Evolutionary conservation across 2,888 invertebrate genomes (phyloP).

Genomic region (Osedax frankpressi): DNA sequence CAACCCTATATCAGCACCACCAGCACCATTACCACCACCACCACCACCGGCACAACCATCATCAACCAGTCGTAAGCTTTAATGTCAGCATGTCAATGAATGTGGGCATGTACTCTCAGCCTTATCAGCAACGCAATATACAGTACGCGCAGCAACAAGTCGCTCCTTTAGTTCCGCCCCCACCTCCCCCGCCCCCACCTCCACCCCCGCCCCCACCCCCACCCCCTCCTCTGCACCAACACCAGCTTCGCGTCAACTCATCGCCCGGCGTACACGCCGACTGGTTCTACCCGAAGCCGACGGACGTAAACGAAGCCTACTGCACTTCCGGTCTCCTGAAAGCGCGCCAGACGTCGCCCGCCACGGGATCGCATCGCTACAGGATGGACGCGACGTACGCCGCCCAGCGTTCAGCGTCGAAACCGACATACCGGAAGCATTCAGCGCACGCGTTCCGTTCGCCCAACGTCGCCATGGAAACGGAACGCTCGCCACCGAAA

Average conservation of each 20-base stretch:
- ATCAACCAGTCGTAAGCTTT: slow-evolving; percentile 74
- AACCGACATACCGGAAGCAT: not conserved
- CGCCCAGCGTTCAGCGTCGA: not conserved
- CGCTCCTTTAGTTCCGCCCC: slow-evolving; percentile 18
- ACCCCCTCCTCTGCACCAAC: not conserved
- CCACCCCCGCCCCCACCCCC: slow-evolving; percentile 17
- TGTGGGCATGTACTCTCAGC: slow-evolving; percentile 55
- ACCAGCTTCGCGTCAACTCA: not conserved
- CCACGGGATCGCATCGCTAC: not conserved
- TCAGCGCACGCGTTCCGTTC: not conserved
- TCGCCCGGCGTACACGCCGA: not conserved
- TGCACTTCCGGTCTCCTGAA: not conserved
- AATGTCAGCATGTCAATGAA: slow-evolving; percentile 98
- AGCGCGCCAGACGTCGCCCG: not conserved
- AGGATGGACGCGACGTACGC: not conserved
- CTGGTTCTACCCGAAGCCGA: slow-evolving; percentile 21
- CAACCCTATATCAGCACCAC: too few species aligned
- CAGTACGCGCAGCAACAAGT: slow-evolving; percentile 4
- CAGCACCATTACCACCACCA: too few species aligned
- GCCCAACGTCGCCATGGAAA: slow-evolving; percentile 12
- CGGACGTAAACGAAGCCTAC: not conserved
- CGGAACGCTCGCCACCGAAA: slow-evolving; percentile 26
- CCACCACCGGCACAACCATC: not conserved
- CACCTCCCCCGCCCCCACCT: slow-evolving; percentile 12
- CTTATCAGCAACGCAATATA: too few species aligned